Percentiles rank a stretch among this genome's conserved stretches.
Evolutionary conservation across 2,888 invertebrate genomes (phyloP).

Genomic region (Hoplodrina blanda): DNA sequence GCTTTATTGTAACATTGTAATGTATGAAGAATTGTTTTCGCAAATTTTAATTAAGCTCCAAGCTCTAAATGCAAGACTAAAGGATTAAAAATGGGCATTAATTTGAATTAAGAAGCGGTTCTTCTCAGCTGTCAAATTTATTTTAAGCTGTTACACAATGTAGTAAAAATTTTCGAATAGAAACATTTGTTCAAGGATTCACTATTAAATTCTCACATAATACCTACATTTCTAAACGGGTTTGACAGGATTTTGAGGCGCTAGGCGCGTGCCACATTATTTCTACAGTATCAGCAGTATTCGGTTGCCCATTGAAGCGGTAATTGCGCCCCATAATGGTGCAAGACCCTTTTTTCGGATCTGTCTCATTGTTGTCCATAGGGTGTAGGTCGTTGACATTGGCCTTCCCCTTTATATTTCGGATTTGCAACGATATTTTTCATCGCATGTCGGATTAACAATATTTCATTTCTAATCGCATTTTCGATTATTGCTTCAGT

Average conservation of each 20-base stretch:
- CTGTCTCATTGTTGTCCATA: constrained; percentile 85
- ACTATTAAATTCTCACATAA: constrained; percentile 49
- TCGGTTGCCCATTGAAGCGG: constrained; percentile 81
- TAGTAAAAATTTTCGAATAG: constrained; percentile 20
- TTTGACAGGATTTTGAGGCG: constrained; percentile 66
- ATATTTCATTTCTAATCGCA: constrained; percentile 82
- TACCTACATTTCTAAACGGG: constrained; percentile 66
- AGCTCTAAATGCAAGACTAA: constrained; percentile 33
- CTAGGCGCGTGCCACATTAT: constrained; percentile 73
- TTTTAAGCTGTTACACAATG: constrained; percentile 42
- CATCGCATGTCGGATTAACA: constrained; percentile 83
- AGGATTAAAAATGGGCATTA: constrained; percentile 42
- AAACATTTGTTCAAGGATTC: constrained; percentile 53
- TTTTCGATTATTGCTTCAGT: constrained; percentile 70
- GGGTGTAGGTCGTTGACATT: constrained; percentile 89
- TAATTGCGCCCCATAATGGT: constrained; percentile 85
- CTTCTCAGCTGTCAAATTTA: constrained; percentile 32
- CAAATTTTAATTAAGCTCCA: constrained; percentile 31
- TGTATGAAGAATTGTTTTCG: constrained; percentile 24
- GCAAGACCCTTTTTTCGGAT: constrained; percentile 85
- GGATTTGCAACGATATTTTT: constrained; percentile 85
- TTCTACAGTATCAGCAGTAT: constrained; percentile 76
- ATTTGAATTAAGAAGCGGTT: constrained; percentile 37
- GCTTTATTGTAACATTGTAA: constrained; percentile 22
- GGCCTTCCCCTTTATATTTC: constrained; percentile 84